These are phyloP conservation scores for Hybognathus amarus DNA, from an alignment of 2,797 vertebrate genomes.

Conservation along the genomic window DNA sequence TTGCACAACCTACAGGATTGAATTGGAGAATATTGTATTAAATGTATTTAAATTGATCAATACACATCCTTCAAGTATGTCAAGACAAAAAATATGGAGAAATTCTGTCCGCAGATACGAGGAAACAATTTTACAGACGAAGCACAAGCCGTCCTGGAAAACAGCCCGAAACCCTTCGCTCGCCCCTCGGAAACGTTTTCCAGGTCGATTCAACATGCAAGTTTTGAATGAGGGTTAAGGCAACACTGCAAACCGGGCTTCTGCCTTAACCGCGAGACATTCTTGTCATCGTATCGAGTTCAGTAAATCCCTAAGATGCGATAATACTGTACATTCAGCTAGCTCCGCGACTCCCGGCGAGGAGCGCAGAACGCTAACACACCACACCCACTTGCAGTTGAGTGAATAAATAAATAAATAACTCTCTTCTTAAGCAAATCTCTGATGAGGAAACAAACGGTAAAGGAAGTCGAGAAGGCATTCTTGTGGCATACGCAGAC, in stretches of 20 bases:
- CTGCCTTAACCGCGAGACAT: slow-evolving; percentile 56
- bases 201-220: slow-evolving; percentile 53
- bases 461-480: slow-evolving; percentile 59
- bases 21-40: slow-evolving; percentile 40
- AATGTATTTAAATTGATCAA: slow-evolving; percentile 49
- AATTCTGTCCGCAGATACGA: slow-evolving; percentile 46
- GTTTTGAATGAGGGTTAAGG: slow-evolving; percentile 54
- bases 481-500: slow-evolving; percentile 61
- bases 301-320: slow-evolving; percentile 48
- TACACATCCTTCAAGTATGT: slow-evolving; percentile 65
- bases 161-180: neutral
- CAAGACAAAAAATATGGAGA: slow-evolving; percentile 41
- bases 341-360: slow-evolving; percentile 36
- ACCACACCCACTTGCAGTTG: slow-evolving; percentile 56
- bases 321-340: slow-evolving; percentile 66
- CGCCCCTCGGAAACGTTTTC: neutral
- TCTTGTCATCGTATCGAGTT: slow-evolving; percentile 39
- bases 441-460: slow-evolving; percentile 26
- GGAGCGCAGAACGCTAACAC: slow-evolving; percentile 41
- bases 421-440: slow-evolving; percentile 57
- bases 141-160: slow-evolving; percentile 27
- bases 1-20: slow-evolving; percentile 61
- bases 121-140: slow-evolving; percentile 39
- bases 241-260: slow-evolving; percentile 54
- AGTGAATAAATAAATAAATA: slow-evolving; percentile 67